Conservation (phyloP, 2,888 invertebrate genomes). For the Prosopocoilus inquinatus region DNA sequence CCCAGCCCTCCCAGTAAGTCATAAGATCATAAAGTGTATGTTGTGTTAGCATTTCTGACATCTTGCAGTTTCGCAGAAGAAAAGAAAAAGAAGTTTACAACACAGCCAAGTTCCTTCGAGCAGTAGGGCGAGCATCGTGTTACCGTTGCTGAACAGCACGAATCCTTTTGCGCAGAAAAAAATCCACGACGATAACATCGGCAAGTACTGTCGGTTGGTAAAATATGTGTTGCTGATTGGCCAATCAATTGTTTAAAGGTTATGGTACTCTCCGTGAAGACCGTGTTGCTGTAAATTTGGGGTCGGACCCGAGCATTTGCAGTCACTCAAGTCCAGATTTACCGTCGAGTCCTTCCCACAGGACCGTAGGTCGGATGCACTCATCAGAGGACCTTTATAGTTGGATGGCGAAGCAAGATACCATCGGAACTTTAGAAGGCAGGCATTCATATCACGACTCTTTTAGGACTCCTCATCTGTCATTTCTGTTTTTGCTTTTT, state of each 20-base stretch:
- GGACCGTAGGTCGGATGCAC: constrained; percentile 39
- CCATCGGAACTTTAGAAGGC: constrained; percentile 6
- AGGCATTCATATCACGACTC: neutral
- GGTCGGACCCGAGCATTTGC: constrained; percentile 64
- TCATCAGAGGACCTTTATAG: constrained; percentile 80
- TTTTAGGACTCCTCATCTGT: neutral
- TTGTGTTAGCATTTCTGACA: too few species aligned
- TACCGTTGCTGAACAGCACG: constrained; percentile 63
- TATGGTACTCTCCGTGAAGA: constrained; percentile 75
- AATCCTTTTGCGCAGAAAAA: constrained; percentile 59
- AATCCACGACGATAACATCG: constrained; percentile 52
- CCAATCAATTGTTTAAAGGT: constrained; percentile 51
- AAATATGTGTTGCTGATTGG: neutral
- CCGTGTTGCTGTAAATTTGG: constrained; percentile 54
- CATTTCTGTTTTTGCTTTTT: constrained; percentile 5
- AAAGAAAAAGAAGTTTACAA: constrained; percentile 50
- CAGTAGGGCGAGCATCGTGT: constrained; percentile 73
- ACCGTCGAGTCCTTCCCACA: constrained; percentile 46
- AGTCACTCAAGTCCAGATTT: constrained; percentile 50
- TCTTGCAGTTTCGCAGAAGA: constrained; percentile 45
- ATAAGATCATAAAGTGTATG: neutral
- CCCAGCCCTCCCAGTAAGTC: constrained; percentile 62
- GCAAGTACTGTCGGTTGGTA: constrained; percentile 31
- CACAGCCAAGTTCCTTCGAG: constrained; percentile 62
- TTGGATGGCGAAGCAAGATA: constrained; percentile 90